phyloP scores from a whole-genome alignment of 2,113 vertebrate species.

The Panurus biarmicus region DNA sequence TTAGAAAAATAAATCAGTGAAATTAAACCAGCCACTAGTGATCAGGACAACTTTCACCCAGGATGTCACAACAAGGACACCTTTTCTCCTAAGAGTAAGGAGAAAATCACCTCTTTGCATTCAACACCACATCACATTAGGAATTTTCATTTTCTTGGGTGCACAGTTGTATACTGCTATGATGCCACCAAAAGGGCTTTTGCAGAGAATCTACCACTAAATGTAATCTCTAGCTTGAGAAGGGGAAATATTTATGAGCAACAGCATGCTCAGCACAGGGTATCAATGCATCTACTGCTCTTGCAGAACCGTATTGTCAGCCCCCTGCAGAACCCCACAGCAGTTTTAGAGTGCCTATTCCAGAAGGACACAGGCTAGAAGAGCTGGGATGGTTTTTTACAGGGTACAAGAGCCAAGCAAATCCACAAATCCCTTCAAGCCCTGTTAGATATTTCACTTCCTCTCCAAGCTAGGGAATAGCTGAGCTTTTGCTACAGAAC shows the following conservation, averaged over 20 bases:
- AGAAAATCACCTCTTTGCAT: background rate
- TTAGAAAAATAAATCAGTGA: background rate
- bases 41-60: background rate
- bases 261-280: background rate
- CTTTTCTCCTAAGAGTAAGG: background rate
- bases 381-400: background rate
- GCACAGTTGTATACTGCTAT: too few relatives aligned
- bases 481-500: background rate
- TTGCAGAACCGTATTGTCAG: background rate
- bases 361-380: background rate
- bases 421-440: background rate
- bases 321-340: background rate
- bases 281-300: background rate
- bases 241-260: background rate
- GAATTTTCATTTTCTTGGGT: background rate
- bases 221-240: background rate
- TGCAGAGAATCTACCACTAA: background rate
- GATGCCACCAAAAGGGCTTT: background rate
- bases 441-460: background rate
- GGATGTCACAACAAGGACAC: accelerated
- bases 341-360: background rate
- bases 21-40: background rate
- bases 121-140: accelerated
- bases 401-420: background rate
- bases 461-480: background rate